These are phyloP conservation scores for Oscarella lobularis DNA, from an alignment of 37 sponge, comb jelly and placozoan species.

Conservation along the genomic window DNA sequence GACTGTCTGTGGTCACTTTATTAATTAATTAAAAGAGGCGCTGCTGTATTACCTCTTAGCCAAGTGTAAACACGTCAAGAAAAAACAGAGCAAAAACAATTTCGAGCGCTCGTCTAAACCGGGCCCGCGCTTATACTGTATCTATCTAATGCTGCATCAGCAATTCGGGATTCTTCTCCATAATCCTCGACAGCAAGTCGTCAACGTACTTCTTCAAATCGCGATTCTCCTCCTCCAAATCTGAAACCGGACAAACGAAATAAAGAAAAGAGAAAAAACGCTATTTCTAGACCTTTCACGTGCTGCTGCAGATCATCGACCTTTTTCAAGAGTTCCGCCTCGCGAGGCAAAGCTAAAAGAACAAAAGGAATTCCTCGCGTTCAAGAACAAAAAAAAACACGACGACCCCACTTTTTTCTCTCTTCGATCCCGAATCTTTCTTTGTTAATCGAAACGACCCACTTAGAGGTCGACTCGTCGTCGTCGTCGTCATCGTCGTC, in stretches of 20 bases:
- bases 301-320: slow-evolving; percentile 13
- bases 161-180: slow-evolving; percentile 45
- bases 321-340: slow-evolving; percentile 6
- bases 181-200: slow-evolving; percentile 20
- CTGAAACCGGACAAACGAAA: slow-evolving; percentile 11
- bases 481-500: background rate
- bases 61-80: too few species aligned
- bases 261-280: too few species aligned
- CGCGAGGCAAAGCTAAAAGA: background rate
- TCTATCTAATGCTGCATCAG: slow-evolving; percentile 14
- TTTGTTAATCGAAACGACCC: background rate
- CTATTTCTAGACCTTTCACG: slow-evolving; percentile 12
- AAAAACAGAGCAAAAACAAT: too few species aligned
- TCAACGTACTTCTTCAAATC: slow-evolving; percentile 47
- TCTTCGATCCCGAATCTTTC: background rate
- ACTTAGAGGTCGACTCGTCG: background rate
- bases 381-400: too few species aligned
- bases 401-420: too few species aligned
- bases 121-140: background rate
- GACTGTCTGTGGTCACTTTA: too few species aligned
- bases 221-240: slow-evolving; percentile 33
- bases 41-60: too few species aligned
- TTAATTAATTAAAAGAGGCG: too few species aligned
- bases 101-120: too few species aligned
- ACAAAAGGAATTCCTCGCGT: too few species aligned